Conservation (phyloP, 2,113 vertebrate species). For the Poicephalus gulielmi region DNA sequence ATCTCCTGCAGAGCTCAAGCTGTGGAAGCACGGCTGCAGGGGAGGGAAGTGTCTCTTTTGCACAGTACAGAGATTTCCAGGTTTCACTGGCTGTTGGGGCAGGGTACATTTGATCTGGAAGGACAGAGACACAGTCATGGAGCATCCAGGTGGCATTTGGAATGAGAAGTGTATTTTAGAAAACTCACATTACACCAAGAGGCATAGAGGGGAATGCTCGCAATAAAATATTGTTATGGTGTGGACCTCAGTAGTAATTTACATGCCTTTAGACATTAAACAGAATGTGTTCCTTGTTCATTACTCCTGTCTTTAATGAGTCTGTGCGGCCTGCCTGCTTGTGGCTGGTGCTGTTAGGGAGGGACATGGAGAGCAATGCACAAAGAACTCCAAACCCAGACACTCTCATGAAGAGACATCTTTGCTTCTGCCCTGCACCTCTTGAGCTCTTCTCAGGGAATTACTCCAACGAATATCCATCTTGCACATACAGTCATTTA, state of each 20-base stretch:
- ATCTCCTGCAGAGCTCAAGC: background rate
- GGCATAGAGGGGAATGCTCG: background rate
- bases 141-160: background rate
- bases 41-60: background rate
- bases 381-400: conserved; percentile 28
- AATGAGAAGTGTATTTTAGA: background rate
- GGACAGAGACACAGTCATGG: background rate
- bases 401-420: background rate
- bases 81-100: background rate
- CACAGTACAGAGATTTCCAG: background rate
- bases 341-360: conserved; percentile 6
- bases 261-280: background rate
- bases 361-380: background rate
- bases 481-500: conserved; percentile 28
- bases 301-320: background rate
- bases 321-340: background rate
- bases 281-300: background rate
- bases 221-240: background rate
- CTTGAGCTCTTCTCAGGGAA: conserved; percentile 30
- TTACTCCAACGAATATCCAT: conserved; percentile 21
- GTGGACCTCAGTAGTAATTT: background rate
- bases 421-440: conserved; percentile 52
- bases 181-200: background rate
- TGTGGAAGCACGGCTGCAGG: background rate
- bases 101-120: background rate